Evolutionary conservation across 92 coral and sea anemone genomes (phyloP).

Genomic region (Palythoa heliodiscus): DNA sequence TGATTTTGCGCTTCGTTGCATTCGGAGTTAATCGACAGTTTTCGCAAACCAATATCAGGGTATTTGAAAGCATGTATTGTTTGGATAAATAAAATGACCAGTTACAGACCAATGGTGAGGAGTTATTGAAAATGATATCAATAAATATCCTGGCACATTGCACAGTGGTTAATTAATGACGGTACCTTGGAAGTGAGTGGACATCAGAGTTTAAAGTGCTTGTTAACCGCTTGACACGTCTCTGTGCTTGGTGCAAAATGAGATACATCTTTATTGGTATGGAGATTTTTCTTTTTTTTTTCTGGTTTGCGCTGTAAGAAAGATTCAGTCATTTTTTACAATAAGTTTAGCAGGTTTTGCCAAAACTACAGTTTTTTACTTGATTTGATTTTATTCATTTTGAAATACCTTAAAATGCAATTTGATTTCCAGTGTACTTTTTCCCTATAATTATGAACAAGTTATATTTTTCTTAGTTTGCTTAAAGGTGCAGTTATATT

Average conservation of each 20-base stretch:
- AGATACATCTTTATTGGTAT: constrained; percentile 36
- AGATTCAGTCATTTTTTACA: background rate
- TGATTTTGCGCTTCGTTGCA: constrained; percentile 8
- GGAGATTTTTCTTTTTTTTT: background rate
- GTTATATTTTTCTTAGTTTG: background rate
- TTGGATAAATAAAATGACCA: background rate
- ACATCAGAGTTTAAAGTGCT: constrained; percentile 17
- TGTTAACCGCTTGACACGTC: background rate
- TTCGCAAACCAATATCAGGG: constrained; percentile 25
- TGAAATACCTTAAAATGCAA: too few species aligned
- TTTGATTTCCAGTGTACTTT: too few species aligned
- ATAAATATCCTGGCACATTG: constrained; percentile 8
- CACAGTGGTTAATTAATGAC: background rate
- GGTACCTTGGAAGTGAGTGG: background rate
- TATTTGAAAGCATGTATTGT: constrained; percentile 30
- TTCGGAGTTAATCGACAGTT: background rate
- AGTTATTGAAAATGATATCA: background rate
- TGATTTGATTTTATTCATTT: too few species aligned
- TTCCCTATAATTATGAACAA: too few species aligned
- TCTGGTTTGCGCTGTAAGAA: background rate
- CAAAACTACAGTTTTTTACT: background rate
- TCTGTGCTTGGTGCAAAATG: constrained; percentile 1
- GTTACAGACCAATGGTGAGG: constrained; percentile 24
- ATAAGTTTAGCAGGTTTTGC: background rate
- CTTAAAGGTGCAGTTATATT: background rate